Conservation (phyloP, 2,888 invertebrate genomes). For the Nasonovia ribisnigri region DNA sequence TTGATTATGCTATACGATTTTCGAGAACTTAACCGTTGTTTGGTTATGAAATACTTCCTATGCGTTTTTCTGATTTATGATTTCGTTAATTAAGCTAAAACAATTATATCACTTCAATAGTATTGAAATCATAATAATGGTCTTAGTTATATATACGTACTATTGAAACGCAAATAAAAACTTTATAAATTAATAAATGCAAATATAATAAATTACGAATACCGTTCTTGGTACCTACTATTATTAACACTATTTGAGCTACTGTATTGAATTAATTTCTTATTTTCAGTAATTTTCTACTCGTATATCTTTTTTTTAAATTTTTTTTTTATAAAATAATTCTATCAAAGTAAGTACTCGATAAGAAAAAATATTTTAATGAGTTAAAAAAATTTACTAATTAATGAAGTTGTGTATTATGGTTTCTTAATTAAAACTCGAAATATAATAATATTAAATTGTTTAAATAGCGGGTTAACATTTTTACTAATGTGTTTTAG, state of each 20-base stretch:
- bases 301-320: background rate
- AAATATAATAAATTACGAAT: background rate
- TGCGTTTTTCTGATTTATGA: background rate
- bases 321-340: background rate
- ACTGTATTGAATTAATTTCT: background rate
- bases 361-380: background rate
- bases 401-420: background rate
- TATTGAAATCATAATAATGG: background rate
- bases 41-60: background rate
- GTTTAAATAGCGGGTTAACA: background rate
- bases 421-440: background rate
- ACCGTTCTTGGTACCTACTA: background rate
- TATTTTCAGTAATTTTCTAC: background rate
- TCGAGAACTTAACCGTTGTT: background rate
- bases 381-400: background rate
- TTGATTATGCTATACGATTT: background rate
- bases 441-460: background rate
- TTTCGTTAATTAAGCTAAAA: background rate
- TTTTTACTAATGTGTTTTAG: background rate
- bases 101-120: background rate
- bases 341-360: background rate
- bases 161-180: background rate
- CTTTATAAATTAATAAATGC: background rate
- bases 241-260: background rate
- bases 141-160: background rate